Evolutionary conservation across 2,888 invertebrate genomes (phyloP), one percentile per base, ranked within the genome.

Genomic region (Scaptomyza cyrtandrae): DNA sequence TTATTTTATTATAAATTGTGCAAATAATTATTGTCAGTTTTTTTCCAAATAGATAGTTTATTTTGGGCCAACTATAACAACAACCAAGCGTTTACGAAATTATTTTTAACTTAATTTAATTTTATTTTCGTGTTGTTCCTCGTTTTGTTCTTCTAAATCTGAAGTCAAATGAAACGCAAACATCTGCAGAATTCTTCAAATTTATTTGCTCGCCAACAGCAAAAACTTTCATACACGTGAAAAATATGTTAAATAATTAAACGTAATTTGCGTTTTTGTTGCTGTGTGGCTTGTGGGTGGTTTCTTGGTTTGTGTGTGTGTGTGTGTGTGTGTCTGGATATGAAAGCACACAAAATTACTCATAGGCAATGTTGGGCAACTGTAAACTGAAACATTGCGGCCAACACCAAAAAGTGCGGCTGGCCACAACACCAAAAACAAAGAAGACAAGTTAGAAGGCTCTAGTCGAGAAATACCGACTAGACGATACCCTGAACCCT

Each of bases 1-100:
- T 84, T 86, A 59, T 78, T 87, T 75, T 46, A 67, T 72, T 85
- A 82, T 88, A 86, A 83, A 86, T 83, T 86, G 65, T 57, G 53
- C 13, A 61, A 75, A 82, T 82, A 87, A 86, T 85, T 78, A 81
- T 68, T 75, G 75, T 60, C 59, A 29, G 55, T 56, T 84, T 80
- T 58, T 24, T 24, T 39, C 9, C 6, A 50, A 68, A 70, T 78
- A 61, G 39, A 66, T 75, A 62, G 70, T 65, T 71, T 81, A 75
- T 87, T 82, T 86, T 85, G 72, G 75, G 70, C 78, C 55, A 67
- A 78, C 63, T 56, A 53, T n/a, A 55, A 24, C 48, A 39, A 45
- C 31, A 55, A 48, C 50, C 41, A 71, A 76, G 50, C 72, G 70
- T 64, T 75, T 68, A 82, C 83, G n/a, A 74, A 78, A 71, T 86